Conservation (phyloP, 2,888 invertebrate genomes). For the Gibbula magus region DNA sequence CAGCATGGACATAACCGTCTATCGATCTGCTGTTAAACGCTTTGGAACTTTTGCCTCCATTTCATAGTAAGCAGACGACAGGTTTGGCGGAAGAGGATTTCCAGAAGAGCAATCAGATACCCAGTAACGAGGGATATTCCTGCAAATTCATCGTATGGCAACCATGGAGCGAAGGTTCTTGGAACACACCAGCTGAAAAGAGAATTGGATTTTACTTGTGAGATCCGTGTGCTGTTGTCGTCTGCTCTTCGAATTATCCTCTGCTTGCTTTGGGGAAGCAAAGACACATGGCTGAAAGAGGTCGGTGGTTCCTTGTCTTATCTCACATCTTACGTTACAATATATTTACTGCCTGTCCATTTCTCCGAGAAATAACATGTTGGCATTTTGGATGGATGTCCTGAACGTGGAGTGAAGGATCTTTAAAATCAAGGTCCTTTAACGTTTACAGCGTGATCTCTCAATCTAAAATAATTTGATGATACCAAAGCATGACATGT, state of each 20-base stretch:
- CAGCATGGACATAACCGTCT: not conserved
- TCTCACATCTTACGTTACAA: no score
- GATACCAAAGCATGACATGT: no score
- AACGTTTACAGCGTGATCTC: no score
- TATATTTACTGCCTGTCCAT: not conserved
- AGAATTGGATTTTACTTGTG: not conserved
- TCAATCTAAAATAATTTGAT: no score
- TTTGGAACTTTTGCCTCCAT: slow-evolving; percentile 10
- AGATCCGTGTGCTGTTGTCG: not conserved
- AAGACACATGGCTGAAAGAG: slow-evolving; percentile 1
- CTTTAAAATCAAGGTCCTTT: no score
- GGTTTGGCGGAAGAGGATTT: not conserved
- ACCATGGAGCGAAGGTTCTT: not conserved
- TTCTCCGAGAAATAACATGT: no score
- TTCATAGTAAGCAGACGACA: slow-evolving; percentile 1
- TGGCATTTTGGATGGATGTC: no score
- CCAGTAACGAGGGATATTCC: not conserved
- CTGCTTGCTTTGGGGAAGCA: not conserved
- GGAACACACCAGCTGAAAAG: not conserved
- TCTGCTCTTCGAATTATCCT: not conserved
- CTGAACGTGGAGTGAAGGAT: no score
- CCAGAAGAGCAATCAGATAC: not conserved
- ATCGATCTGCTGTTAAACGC: slow-evolving; percentile 7
- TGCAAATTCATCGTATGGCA: not conserved
- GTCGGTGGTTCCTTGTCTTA: not conserved